A percentile compares a stretch with the other conserved stretches of the same genome.
Conservation (phyloP, 2,113 vertebrate species). For the Ciconia boyciana region DNA sequence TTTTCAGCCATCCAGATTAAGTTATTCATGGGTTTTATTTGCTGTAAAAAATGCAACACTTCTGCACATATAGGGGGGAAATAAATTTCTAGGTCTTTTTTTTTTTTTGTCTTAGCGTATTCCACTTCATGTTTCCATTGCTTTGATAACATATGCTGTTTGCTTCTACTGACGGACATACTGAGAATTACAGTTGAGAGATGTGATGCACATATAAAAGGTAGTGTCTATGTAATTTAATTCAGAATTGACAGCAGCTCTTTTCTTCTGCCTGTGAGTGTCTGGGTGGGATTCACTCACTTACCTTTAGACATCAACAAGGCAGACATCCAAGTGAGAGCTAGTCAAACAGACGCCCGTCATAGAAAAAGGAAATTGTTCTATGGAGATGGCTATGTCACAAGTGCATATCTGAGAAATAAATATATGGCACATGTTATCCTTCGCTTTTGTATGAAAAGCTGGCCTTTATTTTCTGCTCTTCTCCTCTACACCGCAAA, state of each 20-base stretch:
- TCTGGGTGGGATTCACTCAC: not conserved
- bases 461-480: not conserved
- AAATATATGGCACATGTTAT: not conserved
- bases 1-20: not conserved
- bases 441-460: not conserved
- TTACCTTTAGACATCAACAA: not conserved
- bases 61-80: not conserved
- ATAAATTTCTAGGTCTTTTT: not conserved
- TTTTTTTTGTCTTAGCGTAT: not conserved
- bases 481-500: accelerated
- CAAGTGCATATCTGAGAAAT: not conserved
- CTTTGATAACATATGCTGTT: not conserved
- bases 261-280: not conserved
- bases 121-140: not conserved
- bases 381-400: not conserved
- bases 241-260: not conserved
- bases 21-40: not conserved
- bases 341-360: not conserved
- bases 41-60: not conserved
- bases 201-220: not conserved
- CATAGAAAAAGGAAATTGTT: not conserved
- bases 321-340: not conserved
- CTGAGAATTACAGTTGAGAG: not conserved
- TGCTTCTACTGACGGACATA: not conserved
- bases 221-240: not conserved